Base-by-base conservation (phyloP, 2,888 invertebrate species). In the Synergus umbraculus region DNA sequence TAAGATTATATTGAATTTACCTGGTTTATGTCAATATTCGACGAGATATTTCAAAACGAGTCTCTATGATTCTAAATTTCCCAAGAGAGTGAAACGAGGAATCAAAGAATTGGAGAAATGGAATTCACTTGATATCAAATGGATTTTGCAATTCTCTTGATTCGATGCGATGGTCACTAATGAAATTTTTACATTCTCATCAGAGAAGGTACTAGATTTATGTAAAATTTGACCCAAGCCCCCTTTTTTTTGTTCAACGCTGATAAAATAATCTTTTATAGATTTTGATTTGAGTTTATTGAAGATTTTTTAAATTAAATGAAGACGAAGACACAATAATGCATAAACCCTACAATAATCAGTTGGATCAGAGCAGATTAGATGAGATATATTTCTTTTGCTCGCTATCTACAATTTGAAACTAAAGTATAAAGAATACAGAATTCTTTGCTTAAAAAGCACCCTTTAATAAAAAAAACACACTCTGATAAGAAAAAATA, bases 371-470 rank as follows among this genome's bases (percentile, higher is more conserved):
- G 9, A 8, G 49, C 29, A 73, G 69, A 73, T 73, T 49, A 54
- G 49, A 49, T 73, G 54, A 73, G 69, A 73, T 73, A 49, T n/a
- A 49, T 49, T 73, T 54, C 69, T 73, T 37, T 69, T 49, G 54
- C 49, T 73, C 37, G 37, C 7, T n/a, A 54, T 54, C n/a, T 7
- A n/a, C n/a, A 54, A 54, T n/a, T 54, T n/a, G 8, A 54, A 54
- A 60, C 22, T 60, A 9, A 22, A 18, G 15, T 9, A 18, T n/a
- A 12, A 60, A 22, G n/a, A 54, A 60, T 10, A 60, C 9, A 60
- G n/a, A 29, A 29, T 60, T 60, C 60, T 12, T 54, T 8, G n/a
- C 8, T 54, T n/a, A 22, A 18, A 22, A 60, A 22, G 4, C 18
- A 60, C 18, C 10, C 18, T 22, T 8, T 46, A 46, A 46, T 12